Base-by-base conservation (phyloP, 2,888 invertebrate genomes). In the Drosophila anomelani region DNA sequence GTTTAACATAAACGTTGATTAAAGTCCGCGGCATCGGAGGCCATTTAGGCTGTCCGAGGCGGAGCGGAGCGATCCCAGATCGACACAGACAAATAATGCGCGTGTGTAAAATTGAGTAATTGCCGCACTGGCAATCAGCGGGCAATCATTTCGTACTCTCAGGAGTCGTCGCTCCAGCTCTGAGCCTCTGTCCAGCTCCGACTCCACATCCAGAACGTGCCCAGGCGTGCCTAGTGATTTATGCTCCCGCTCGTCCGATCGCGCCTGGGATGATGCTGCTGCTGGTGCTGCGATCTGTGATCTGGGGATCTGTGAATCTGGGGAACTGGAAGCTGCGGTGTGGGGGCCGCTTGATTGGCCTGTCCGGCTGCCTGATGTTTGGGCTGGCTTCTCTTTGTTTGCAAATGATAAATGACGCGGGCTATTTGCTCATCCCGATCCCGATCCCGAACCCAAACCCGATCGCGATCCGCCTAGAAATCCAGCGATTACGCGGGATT, bases 1-100 rank as follows among this genome's bases (percentile, higher is more conserved):
- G 86, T 88, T 89, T 83, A 82, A 88, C 87, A 86, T 86, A 87
- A 88, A 87, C 81, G 86, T 84, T 88, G 86, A 88, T 88, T 85
- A 85, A 88, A 88, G 85, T 85, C 83, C 78, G 80, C 73, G 77
- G 60, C 72, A 39, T 56, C 51, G 49, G 54, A 54, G 59, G 46
- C 57, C 76, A 81, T 81, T 85, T 83, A 85, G 79, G 78, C 84
- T 84, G 84, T 85, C 83, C 61, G 61, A 62, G 61, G 57, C 44
- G 61, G 56, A 26, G 26, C 46, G 46, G 46, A 55, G 44, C 61
- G n/a, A 56, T 15, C 60, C 60, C 32, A 44, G 86, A 87, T 84
- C 84, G 84, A 87, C 83, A 82, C 87, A 84, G 87, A 87, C 87
- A 82, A 86, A 86, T 86, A 86, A 86, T 86, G 85, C 88, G 82